phyloP scores from a whole-genome alignment of 2,797 vertebrate species.

The Urosaurus nigricauda region DNA sequence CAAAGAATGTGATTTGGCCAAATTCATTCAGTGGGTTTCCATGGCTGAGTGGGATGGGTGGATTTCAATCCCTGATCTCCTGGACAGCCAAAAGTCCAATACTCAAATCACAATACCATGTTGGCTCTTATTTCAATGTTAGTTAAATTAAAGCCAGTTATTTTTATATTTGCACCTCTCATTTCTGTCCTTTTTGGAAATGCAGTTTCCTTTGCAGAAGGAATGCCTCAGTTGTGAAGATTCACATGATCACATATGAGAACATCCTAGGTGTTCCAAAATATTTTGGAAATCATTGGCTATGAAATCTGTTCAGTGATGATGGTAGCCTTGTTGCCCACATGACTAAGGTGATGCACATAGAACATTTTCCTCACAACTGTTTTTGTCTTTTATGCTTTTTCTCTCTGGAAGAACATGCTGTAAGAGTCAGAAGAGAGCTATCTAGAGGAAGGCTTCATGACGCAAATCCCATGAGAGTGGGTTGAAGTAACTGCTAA shows the following conservation, averaged over 20 bases:
- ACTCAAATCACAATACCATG: background rate
- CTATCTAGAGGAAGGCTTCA: background rate
- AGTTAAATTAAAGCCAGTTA: background rate
- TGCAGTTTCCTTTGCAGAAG: background rate
- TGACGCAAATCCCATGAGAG: background rate
- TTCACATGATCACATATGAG: background rate
- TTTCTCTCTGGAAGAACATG: background rate
- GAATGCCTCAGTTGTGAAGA: background rate
- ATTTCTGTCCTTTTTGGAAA: background rate
- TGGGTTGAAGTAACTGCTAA: background rate
- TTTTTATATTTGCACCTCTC: background rate
- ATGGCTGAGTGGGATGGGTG: no score
- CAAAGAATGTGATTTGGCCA: no score
- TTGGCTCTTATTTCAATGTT: background rate
- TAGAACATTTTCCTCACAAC: background rate
- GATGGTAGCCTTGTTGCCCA: background rate
- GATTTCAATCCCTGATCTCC: no score
- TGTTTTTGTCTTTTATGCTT: background rate
- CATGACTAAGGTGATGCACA: background rate
- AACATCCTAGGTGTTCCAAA: background rate
- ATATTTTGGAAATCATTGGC: background rate
- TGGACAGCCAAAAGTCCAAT: no score
- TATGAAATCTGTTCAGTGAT: background rate
- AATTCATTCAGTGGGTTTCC: no score
- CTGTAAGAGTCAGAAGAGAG: background rate